phyloP scores from a whole-genome alignment of 2,113 vertebrate genomes.

The Gallinago media region DNA sequence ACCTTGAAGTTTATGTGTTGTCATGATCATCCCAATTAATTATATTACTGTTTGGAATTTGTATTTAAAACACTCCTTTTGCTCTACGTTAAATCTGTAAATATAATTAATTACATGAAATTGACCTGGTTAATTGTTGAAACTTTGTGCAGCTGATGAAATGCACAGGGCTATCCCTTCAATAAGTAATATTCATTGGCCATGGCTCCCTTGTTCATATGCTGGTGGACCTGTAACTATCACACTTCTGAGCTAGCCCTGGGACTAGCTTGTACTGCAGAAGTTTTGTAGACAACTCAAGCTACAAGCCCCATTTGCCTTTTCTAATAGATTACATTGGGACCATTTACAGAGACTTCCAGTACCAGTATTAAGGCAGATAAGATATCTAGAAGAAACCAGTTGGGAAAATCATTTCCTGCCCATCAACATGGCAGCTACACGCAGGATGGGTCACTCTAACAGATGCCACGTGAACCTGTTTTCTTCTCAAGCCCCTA shows the following conservation, averaged over 20 bases:
- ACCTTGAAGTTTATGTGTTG: background rate
- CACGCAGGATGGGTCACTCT: background rate
- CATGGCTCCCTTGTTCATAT: accelerated
- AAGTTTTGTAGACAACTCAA: background rate
- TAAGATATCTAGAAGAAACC: background rate
- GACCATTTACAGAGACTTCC: background rate
- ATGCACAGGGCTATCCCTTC: background rate
- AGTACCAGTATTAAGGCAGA: background rate
- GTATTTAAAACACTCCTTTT: background rate
- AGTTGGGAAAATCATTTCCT: background rate
- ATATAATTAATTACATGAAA: background rate
- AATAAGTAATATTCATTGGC: background rate
- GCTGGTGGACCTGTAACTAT: background rate
- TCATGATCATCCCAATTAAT: background rate
- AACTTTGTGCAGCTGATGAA: background rate
- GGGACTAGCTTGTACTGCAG: background rate
- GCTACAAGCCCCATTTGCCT: background rate
- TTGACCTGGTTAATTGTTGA: background rate
- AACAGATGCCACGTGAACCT: accelerated
- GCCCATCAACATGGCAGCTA: background rate
- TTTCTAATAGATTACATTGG: background rate
- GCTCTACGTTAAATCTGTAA: accelerated
- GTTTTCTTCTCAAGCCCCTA: background rate
- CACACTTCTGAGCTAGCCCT: background rate
- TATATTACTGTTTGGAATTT: background rate